Evolutionary conservation across 2,113 vertebrate genomes (phyloP).

Genomic region (Prionailurus bengalensis): DNA sequence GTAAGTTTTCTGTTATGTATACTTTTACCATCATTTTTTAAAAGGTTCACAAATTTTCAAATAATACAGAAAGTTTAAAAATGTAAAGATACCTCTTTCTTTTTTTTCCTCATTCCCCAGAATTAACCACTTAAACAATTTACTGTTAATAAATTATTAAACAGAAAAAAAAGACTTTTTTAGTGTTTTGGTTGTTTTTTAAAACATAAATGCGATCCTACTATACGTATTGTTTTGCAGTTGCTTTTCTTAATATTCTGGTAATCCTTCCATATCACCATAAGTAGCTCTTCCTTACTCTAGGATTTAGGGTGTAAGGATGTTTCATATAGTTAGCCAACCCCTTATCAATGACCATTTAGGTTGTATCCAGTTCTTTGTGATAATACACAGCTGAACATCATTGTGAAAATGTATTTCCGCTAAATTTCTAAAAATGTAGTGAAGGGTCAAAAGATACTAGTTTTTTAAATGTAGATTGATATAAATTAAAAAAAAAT

Average conservation of each 20-base stretch:
- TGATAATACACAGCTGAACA: not conserved
- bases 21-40: not conserved
- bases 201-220: not conserved
- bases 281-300: not conserved
- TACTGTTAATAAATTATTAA: not conserved
- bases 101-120: not conserved
- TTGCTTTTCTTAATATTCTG: slow-evolving; percentile 24
- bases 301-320: slow-evolving; percentile 15
- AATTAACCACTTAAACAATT: not conserved
- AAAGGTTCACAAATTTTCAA: not conserved
- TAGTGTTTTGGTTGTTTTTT: not conserved
- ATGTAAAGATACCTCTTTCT: not conserved
- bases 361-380: not conserved
- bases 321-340: not conserved
- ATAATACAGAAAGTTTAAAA: not conserved
- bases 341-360: not conserved
- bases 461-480: not conserved
- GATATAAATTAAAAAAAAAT: not conserved
- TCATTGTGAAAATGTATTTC: not conserved
- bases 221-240: not conserved
- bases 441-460: not conserved
- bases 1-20: not conserved
- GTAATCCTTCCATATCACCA: not conserved
- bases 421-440: not conserved
- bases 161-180: not conserved